Percentiles rank a stretch among this genome's conserved stretches.
phyloP scores from a whole-genome alignment of 2,888 invertebrate species.

The Plebejus anna region DNA sequence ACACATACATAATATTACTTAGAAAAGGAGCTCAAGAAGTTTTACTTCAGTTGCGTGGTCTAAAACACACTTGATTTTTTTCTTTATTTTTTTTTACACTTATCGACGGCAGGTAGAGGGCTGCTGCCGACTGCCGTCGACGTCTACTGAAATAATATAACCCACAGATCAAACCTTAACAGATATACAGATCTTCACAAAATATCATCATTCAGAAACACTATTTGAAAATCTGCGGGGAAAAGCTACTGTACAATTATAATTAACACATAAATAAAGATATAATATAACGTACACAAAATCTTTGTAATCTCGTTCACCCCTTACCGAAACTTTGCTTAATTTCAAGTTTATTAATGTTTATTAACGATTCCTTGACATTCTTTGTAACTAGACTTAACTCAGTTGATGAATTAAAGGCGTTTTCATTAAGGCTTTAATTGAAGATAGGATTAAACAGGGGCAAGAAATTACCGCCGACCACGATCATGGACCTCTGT shows the following conservation, averaged over 20 bases:
- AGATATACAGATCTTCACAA: neutral
- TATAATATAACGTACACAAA: neutral
- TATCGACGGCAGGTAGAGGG: too few species aligned
- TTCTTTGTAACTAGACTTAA: constrained; percentile 33
- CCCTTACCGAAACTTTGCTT: constrained; percentile 3
- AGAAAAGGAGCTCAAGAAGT: too few species aligned
- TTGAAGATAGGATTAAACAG: constrained; percentile 59
- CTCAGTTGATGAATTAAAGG: constrained; percentile 38
- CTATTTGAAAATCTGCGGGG: neutral
- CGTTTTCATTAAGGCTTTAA: constrained; percentile 71
- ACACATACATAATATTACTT: too few species aligned
- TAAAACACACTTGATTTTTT: too few species aligned
- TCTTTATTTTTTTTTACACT: too few species aligned
- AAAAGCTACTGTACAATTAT: neutral
- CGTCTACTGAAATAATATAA: too few species aligned
- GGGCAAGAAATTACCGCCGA: constrained; percentile 64
- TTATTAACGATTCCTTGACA: constrained; percentile 18
- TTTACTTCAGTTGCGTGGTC: too few species aligned
- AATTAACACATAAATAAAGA: neutral
- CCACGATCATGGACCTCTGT: constrained; percentile 68
- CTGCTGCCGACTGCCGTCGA: too few species aligned
- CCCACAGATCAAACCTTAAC: neutral
- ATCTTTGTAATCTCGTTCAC: neutral
- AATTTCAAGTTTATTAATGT: constrained; percentile 21
- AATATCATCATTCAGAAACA: neutral